These are phyloP conservation scores for Drosophila infuscata DNA, from an alignment of 2,888 invertebrate species.

Conservation along the genomic window DNA sequence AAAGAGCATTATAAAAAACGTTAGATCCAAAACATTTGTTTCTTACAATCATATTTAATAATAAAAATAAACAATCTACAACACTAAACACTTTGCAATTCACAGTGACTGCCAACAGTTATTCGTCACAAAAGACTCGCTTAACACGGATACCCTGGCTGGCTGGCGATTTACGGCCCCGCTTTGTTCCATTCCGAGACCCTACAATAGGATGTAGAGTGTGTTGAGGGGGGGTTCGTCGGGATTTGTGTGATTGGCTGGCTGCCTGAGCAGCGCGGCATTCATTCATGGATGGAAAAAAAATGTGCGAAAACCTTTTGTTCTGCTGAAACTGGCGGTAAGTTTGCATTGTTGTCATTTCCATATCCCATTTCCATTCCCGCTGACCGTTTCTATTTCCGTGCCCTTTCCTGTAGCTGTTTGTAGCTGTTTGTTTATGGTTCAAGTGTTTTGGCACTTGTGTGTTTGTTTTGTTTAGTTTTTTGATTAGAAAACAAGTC, in stretches of 20 bases:
- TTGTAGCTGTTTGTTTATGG: constrained; percentile 69
- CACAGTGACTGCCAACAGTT: constrained; percentile 22
- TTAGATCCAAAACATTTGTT: not conserved
- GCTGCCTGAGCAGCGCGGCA: constrained; percentile 7
- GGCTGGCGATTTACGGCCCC: constrained; percentile 30
- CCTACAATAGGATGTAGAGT: not conserved
- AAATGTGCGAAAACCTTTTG: constrained; percentile 47
- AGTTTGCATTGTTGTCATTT: constrained; percentile 68
- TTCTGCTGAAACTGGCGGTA: constrained; percentile 59
- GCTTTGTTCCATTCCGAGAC: constrained; percentile 49
- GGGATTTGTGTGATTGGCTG: constrained; percentile 3
- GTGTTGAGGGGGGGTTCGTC: not conserved
- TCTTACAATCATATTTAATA: not conserved
- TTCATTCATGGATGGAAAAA: constrained; percentile 56
- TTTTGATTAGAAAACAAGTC: constrained; percentile 71
- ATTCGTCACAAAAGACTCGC: constrained; percentile 11
- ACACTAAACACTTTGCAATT: not conserved
- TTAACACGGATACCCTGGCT: constrained; percentile 6
- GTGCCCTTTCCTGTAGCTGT: constrained; percentile 47
- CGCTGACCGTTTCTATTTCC: constrained; percentile 21
- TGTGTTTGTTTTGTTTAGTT: constrained; percentile 64
- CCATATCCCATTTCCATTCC: constrained; percentile 49
- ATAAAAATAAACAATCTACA: no score
- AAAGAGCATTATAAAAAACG: not conserved
- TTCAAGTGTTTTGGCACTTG: constrained; percentile 70